phyloP scores from a whole-genome alignment of 1,140 invertebrate genomes.

The Tribolium castaneum region DNA sequence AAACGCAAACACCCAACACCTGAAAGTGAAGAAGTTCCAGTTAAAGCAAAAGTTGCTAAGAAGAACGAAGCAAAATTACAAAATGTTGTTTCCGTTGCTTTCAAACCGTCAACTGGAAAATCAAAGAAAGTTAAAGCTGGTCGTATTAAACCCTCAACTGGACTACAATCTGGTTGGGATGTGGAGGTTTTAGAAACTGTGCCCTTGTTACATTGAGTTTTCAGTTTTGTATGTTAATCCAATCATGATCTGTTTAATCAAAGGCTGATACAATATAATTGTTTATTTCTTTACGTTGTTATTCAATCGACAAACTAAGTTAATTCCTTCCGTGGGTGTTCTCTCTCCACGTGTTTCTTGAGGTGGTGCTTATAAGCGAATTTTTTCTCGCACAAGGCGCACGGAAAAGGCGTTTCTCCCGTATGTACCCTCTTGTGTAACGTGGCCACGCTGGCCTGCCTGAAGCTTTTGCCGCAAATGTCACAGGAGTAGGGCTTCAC shows the following conservation, averaged over 20 bases:
- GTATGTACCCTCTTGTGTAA: conserved; percentile 8
- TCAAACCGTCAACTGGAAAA: neutral
- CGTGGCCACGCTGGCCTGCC: neutral
- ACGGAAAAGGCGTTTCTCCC: neutral
- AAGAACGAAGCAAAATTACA: neutral
- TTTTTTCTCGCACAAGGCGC: neutral
- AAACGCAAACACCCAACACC: neutral
- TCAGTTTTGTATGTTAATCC: too few relatives aligned
- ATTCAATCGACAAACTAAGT: too few relatives aligned
- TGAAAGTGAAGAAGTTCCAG: neutral
- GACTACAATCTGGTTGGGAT: neutral
- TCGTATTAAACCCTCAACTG: neutral
- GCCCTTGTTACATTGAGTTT: too few relatives aligned
- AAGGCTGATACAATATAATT: too few relatives aligned
- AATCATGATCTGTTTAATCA: too few relatives aligned
- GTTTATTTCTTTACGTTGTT: too few relatives aligned
- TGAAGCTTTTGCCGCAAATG: neutral
- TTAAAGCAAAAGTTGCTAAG: neutral
- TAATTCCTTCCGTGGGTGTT: neutral
- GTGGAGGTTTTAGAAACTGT: neutral
- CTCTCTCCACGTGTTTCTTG: conserved; percentile 3
- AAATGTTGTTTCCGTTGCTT: neutral
- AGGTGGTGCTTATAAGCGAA: conserved; percentile 4
- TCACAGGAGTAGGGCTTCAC: neutral
- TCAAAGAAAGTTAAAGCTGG: neutral